These are phyloP conservation scores for Dioctria linearis DNA, from an alignment of 2,888 invertebrate species.

Conservation along the genomic window DNA sequence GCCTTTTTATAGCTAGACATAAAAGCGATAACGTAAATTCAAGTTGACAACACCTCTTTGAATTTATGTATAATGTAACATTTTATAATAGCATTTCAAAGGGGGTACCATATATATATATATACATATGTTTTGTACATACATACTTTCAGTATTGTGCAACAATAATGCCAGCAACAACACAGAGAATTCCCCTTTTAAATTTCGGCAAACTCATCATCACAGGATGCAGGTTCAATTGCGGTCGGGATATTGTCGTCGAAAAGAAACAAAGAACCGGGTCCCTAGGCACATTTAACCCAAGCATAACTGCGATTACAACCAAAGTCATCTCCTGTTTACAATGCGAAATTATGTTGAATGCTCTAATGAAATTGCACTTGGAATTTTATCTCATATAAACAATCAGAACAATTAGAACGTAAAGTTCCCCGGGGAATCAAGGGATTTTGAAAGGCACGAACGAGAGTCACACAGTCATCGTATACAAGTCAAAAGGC, in stretches of 20 bases:
- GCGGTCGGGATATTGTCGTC: constrained; percentile 12
- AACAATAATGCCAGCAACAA: not conserved
- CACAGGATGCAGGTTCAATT: constrained; percentile 48
- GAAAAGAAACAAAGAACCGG: not conserved
- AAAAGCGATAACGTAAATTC: constrained; percentile 3
- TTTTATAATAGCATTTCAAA: not conserved
- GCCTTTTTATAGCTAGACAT: not conserved
- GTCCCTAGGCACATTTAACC: constrained; percentile 54
- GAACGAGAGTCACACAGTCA: not conserved
- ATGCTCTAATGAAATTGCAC: constrained; percentile 59
- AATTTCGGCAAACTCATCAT: constrained; percentile 32
- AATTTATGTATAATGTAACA: not conserved
- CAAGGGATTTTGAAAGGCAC: not conserved
- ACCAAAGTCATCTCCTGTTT: constrained; percentile 54
- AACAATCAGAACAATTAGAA: constrained; percentile 59
- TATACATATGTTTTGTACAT: no score
- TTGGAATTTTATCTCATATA: constrained; percentile 58
- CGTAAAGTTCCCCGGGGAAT: constrained; percentile 39
- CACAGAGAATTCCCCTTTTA: not conserved
- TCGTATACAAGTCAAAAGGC: not conserved
- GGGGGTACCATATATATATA: not conserved
- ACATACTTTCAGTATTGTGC: not conserved
- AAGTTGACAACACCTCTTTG: not conserved
- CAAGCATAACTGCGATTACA: constrained; percentile 55
- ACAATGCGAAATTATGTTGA: constrained; percentile 58